These are phyloP conservation scores for Colinus virginianus DNA, from an alignment of 2,113 vertebrate genomes.

Conservation along the genomic window DNA sequence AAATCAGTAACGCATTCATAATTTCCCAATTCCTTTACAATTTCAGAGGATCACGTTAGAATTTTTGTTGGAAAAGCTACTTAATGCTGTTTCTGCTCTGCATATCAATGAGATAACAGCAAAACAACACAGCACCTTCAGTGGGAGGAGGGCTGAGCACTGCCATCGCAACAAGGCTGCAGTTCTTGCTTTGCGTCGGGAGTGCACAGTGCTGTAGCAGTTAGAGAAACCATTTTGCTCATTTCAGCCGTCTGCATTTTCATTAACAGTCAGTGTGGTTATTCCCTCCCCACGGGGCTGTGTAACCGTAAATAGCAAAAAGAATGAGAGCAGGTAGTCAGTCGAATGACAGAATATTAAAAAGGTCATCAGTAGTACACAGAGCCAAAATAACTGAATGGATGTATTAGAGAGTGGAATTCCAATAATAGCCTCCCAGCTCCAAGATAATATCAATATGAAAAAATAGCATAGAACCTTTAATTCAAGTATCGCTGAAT, in stretches of 20 bases:
- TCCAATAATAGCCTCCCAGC: neutral
- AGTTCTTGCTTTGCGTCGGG: neutral
- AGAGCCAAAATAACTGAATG: neutral
- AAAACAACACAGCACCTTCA: neutral
- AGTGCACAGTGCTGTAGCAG: fast-evolving
- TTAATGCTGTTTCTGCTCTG: neutral
- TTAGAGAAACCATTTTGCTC: neutral
- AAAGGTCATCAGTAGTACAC: constrained; percentile 17
- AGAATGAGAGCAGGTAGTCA: constrained; percentile 7
- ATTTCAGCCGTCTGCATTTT: neutral
- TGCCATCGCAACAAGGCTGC: neutral
- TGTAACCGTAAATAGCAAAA: constrained; percentile 27
- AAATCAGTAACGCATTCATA: neutral
- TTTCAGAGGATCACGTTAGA: neutral
- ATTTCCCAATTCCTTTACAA: neutral
- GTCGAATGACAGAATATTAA: constrained; percentile 30
- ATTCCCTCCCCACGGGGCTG: neutral
- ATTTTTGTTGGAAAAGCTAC: neutral
- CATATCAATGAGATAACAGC: neutral
- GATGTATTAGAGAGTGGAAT: neutral
- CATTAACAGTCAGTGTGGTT: neutral
- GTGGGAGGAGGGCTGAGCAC: neutral
- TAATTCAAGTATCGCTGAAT: neutral
- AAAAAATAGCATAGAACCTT: neutral
- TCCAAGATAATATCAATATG: neutral